phyloP scores from a whole-genome alignment of 1,140 invertebrate species.

The Acyrthosiphon pisum region DNA sequence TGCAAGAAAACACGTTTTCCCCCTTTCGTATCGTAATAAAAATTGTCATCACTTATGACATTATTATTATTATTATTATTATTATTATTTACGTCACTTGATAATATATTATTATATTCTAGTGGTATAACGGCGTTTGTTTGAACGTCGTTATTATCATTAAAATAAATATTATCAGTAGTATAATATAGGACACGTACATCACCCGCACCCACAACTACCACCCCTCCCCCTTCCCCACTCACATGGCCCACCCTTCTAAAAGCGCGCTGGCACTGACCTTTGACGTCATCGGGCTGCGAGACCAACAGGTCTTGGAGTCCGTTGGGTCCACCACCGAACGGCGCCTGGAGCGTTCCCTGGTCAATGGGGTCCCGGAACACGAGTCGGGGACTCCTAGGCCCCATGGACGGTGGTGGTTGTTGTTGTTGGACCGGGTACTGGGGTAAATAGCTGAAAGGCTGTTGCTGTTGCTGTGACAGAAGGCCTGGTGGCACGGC shows the following conservation, averaged over 20 bases:
- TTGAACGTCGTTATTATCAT: too few species aligned
- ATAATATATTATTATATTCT: too few species aligned
- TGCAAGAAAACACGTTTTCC: neutral
- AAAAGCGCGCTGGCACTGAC: slow-evolving; percentile 50
- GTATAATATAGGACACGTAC: neutral
- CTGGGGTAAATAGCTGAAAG: slow-evolving; percentile 15
- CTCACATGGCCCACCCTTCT: neutral
- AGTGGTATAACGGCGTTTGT: too few species aligned
- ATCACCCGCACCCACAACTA: neutral
- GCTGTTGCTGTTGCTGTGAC: neutral
- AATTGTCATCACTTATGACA: neutral
- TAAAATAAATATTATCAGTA: neutral
- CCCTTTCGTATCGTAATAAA: slow-evolving; percentile 8
- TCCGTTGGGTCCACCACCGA: slow-evolving; percentile 56
- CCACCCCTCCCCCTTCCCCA: too few species aligned
- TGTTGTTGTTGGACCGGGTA: slow-evolving; percentile 10
- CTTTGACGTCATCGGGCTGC: slow-evolving; percentile 58
- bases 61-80: neutral
- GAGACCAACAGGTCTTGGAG: slow-evolving; percentile 60
- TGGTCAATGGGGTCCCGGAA: slow-evolving; percentile 64
- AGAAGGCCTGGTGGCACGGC: slow-evolving; percentile 10
- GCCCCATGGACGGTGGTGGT: slow-evolving; percentile 65
- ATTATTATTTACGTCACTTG: neutral
- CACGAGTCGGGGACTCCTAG: slow-evolving; percentile 66
- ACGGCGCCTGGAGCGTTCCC: slow-evolving; percentile 60